Conservation (phyloP, 2,797 vertebrate species). For the Enteromius radiatus region DNA sequence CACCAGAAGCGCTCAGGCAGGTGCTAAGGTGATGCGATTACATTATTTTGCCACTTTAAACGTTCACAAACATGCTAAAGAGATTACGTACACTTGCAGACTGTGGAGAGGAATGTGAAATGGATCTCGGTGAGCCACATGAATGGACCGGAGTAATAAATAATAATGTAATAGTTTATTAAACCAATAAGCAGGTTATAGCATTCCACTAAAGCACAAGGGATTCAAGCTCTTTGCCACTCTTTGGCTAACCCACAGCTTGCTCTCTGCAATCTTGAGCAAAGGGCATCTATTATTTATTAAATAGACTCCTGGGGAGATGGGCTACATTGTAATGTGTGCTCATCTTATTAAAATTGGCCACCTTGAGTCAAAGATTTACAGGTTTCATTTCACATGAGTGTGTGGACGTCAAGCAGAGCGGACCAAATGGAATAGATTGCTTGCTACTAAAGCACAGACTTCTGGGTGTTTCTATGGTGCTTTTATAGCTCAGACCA, state of each 20-base stretch:
- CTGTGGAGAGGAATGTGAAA: neutral
- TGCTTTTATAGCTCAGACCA: neutral
- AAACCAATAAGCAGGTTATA: conserved; percentile 42
- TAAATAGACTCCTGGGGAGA: conserved; percentile 59
- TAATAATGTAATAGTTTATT: conserved; percentile 11
- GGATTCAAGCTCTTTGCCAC: conserved; percentile 16
- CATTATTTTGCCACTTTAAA: conserved; percentile 25
- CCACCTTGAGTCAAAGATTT: conserved; percentile 63
- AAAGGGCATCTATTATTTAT: conserved; percentile 62
- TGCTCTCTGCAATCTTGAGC: conserved; percentile 47
- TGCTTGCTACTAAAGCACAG: conserved; percentile 38
- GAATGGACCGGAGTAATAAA: neutral
- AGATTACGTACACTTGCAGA: neutral
- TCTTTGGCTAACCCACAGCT: conserved; percentile 38
- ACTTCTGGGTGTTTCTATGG: conserved; percentile 10
- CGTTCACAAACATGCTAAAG: conserved; percentile 12
- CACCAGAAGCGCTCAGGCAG: neutral
- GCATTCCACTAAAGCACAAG: conserved; percentile 22
- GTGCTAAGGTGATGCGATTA: conserved; percentile 23
- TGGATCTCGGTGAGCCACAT: neutral
- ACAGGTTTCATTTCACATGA: conserved; percentile 63
- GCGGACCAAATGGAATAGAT: conserved; percentile 47
- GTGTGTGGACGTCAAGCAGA: conserved; percentile 47
- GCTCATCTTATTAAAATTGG: conserved; percentile 62
- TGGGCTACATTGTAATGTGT: conserved; percentile 56